Percentiles rank a stretch among this genome's conserved stretches.
phyloP scores from a whole-genome alignment of 1,140 invertebrate species.

The Laupala kohalensis region DNA sequence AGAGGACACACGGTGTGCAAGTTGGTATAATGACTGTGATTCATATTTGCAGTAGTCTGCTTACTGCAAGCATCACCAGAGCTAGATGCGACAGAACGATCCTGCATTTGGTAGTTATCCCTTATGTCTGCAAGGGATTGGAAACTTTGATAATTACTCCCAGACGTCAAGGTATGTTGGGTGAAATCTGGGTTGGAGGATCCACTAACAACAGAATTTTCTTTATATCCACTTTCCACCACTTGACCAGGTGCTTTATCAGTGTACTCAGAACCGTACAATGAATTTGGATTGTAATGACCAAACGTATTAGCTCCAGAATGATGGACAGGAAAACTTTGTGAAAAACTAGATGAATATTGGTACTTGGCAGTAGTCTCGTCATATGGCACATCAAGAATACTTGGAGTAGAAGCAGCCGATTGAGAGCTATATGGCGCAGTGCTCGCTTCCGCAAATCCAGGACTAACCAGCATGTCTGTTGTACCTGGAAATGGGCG shows the following conservation, averaged over 20 bases:
- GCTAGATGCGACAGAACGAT: conserved; percentile 29
- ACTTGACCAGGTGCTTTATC: conserved; percentile 1
- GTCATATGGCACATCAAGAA: background rate
- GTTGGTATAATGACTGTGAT: conserved; percentile 36
- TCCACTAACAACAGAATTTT: background rate
- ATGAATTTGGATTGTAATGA: conserved; percentile 2
- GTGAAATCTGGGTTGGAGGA: background rate
- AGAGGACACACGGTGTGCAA: conserved; percentile 35
- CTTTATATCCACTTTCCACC: conserved; percentile 1
- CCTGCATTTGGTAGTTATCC: conserved; percentile 33
- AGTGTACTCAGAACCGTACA: conserved; percentile 10
- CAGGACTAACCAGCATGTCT: conserved; percentile 17
- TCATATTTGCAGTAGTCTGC: background rate
- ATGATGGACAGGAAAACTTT: conserved; percentile 1
- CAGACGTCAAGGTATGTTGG: background rate
- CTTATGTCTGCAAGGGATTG: background rate
- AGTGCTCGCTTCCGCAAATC: background rate
- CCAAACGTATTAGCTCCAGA: background rate
- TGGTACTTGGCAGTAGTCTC: conserved; percentile 9
- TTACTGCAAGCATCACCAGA: conserved; percentile 20
- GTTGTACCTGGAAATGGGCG: background rate
- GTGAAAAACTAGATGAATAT: conserved; percentile 6
- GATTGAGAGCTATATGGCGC: background rate
- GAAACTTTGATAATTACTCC: conserved; percentile 1
- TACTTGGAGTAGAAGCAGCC: background rate